phyloP scores from a whole-genome alignment of 2,113 vertebrate species.

The Paracanthobrama guichenoti region DNA sequence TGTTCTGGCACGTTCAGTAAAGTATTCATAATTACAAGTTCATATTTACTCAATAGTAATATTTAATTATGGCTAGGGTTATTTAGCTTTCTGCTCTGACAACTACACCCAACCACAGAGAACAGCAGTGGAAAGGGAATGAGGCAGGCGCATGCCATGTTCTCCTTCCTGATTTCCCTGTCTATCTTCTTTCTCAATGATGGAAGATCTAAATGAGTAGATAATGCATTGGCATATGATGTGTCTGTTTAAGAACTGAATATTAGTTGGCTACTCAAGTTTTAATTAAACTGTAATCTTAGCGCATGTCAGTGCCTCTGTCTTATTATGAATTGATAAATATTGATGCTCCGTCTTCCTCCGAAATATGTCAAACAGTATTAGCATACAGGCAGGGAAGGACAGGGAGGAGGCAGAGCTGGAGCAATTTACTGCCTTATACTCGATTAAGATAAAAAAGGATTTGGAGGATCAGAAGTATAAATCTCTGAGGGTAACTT shows the following conservation, averaged over 20 bases:
- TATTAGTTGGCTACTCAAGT: conserved; percentile 67
- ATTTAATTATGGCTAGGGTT: neutral
- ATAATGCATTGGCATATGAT: conserved; percentile 38
- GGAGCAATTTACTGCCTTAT: conserved; percentile 34
- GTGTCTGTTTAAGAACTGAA: conserved; percentile 60
- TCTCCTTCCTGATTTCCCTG: conserved; percentile 22
- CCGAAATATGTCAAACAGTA: conserved; percentile 56
- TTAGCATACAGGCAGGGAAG: conserved; percentile 53
- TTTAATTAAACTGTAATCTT: conserved; percentile 69
- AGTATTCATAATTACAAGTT: neutral
- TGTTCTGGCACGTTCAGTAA: neutral
- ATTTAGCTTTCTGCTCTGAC: neutral
- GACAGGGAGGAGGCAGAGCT: conserved; percentile 27
- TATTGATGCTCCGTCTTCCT: conserved; percentile 60
- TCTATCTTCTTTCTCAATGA: conserved; percentile 18
- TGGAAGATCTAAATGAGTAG: conserved; percentile 21
- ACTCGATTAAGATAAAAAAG: conserved; percentile 44
- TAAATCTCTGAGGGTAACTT: conserved; percentile 37
- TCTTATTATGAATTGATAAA: conserved; percentile 70
- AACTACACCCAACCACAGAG: neutral
- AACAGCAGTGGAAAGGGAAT: conserved; percentile 18
- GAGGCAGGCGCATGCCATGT: neutral
- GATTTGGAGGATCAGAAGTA: conserved; percentile 39
- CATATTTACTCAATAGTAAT: too few relatives aligned
- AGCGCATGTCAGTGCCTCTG: conserved; percentile 60